phyloP scores from a whole-genome alignment of 2,888 invertebrate genomes.

The Drosophila infuscata region DNA sequence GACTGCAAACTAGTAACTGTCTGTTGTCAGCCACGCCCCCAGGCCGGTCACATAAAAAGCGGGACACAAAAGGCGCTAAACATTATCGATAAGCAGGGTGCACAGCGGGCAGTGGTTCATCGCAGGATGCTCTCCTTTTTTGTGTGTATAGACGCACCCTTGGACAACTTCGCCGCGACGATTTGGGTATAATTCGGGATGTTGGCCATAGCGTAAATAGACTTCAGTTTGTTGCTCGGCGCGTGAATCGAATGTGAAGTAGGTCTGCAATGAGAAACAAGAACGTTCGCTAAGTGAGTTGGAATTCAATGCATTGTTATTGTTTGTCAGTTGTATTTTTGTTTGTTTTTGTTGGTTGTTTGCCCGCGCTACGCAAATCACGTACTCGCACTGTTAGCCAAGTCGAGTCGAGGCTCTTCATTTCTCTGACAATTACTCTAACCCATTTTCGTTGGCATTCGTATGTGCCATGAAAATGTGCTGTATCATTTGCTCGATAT shows the following conservation, averaged over 20 bases:
- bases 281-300: constrained; percentile 23
- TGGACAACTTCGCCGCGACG: constrained; percentile 94
- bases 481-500: constrained; percentile 46
- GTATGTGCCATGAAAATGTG: constrained; percentile 35
- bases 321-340: neutral
- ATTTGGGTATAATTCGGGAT: constrained; percentile 96
- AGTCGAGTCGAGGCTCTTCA: constrained; percentile 4
- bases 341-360: neutral
- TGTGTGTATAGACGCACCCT: constrained; percentile 87
- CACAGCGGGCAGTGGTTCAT: constrained; percentile 39
- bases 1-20: constrained; percentile 66
- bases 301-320: constrained; percentile 31
- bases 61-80: constrained; percentile 53
- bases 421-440: constrained; percentile 41
- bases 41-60: constrained; percentile 35
- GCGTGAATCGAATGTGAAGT: constrained; percentile 92
- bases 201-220: constrained; percentile 95
- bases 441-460: constrained; percentile 1
- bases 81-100: constrained; percentile 58
- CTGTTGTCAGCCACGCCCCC: constrained; percentile 47
- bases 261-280: constrained; percentile 86
- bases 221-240: constrained; percentile 97
- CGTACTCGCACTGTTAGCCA: constrained; percentile 61
- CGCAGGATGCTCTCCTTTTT: constrained; percentile 1
- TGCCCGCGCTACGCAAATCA: constrained; percentile 54